Evolutionary conservation across 1,140 invertebrate species (phyloP).

Genomic region (Helicoverpa zea): DNA sequence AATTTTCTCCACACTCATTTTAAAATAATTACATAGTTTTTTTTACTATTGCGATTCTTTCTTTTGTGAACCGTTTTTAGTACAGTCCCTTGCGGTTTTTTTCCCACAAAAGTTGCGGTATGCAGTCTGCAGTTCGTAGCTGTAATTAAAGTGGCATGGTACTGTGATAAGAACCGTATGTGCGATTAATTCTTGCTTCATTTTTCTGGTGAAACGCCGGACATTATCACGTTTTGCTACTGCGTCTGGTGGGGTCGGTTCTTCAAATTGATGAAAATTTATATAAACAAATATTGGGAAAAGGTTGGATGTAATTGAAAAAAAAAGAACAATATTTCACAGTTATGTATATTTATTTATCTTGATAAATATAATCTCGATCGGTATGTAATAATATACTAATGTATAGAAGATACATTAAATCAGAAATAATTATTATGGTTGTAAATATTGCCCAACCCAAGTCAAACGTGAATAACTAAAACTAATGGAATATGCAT

Average conservation of each 20-base stretch:
- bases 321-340: constrained; percentile 61
- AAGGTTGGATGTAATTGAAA: not conserved
- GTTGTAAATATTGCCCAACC: constrained; percentile 42
- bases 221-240: no score
- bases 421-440: constrained; percentile 56
- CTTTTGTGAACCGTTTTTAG: not conserved
- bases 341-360: constrained; percentile 69
- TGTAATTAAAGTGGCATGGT: no score
- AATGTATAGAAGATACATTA: constrained; percentile 58
- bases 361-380: constrained; percentile 71
- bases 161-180: no score
- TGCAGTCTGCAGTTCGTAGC: no score
- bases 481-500: constrained; percentile 51
- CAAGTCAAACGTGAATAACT: constrained; percentile 32
- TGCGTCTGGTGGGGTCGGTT: not conserved
- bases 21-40: not conserved
- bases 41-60: constrained; percentile 4
- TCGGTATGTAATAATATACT: constrained; percentile 62
- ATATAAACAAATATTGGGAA: not conserved
- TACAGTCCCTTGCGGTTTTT: no score
- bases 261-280: not conserved
- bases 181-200: no score
- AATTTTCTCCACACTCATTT: not conserved
- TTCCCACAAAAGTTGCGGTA: no score
- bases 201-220: no score